Conservation (phyloP, 2,888 invertebrate species). For the Dexiosoma caninum region DNA sequence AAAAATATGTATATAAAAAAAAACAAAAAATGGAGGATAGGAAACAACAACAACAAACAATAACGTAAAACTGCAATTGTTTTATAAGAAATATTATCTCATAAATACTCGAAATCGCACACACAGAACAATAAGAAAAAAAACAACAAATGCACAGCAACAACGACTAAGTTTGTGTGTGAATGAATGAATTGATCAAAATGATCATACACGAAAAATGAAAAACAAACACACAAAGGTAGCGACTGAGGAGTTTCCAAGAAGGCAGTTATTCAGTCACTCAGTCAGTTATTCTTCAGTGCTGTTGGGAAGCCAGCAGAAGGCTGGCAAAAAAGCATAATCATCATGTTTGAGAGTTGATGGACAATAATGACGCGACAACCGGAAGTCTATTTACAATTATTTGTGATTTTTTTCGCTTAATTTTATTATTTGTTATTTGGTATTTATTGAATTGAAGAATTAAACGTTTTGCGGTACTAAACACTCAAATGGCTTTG, state of each 20-base stretch:
- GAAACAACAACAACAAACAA: conserved; percentile 13
- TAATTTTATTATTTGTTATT: conserved; percentile 44
- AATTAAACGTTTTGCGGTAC: conserved; percentile 43
- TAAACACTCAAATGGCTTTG: no score
- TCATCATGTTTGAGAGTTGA: conserved; percentile 62
- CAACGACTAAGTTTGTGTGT: no score
- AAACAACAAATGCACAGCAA: not conserved
- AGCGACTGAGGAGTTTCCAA: conserved; percentile 22
- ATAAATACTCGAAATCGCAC: conserved; percentile 30
- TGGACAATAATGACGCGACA: conserved; percentile 76
- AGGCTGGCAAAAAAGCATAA: conserved; percentile 10
- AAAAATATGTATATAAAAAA: not conserved
- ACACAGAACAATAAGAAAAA: not conserved
- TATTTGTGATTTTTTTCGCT: conserved; percentile 54
- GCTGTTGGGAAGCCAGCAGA: not conserved
- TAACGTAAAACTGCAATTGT: conserved; percentile 54
- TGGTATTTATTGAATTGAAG: conserved; percentile 45
- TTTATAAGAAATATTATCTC: conserved; percentile 54
- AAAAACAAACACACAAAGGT: not conserved
- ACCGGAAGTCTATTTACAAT: conserved; percentile 72
- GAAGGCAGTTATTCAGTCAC: conserved; percentile 54
- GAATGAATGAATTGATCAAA: conserved; percentile 52
- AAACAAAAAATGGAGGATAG: not conserved
- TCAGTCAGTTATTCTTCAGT: conserved; percentile 38
- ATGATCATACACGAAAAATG: conserved; percentile 38